These are phyloP conservation scores for Oxyura jamaicensis DNA, from an alignment of 2,113 vertebrate genomes.

Conservation along the genomic window DNA sequence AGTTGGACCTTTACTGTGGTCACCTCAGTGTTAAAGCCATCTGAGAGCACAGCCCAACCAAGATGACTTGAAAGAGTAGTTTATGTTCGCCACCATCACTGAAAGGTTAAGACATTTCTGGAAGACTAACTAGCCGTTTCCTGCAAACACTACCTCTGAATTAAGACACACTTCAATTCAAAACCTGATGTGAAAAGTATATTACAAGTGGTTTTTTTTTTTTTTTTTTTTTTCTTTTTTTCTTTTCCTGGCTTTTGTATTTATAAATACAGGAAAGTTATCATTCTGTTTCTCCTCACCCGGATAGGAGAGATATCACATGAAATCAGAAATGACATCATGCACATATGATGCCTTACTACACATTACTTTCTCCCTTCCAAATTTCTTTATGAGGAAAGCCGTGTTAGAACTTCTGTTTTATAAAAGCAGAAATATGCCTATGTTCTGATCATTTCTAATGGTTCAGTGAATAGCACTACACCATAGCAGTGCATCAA, in stretches of 20 bases:
- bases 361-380: background rate
- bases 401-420: background rate
- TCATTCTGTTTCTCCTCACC: background rate
- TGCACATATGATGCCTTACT: no score
- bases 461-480: background rate
- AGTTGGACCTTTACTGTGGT: background rate
- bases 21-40: background rate
- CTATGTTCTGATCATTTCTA: background rate
- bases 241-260: background rate
- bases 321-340: background rate
- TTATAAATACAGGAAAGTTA: background rate
- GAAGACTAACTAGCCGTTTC: background rate
- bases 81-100: background rate
- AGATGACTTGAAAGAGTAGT: background rate
- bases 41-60: background rate
- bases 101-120: background rate
- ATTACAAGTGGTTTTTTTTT: background rate
- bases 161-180: background rate
- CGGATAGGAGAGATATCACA: background rate
- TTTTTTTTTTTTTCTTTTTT: background rate
- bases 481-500: background rate
- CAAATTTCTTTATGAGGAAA: background rate
- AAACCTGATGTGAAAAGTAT: background rate
- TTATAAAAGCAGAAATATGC: background rate
- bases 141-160: background rate